phyloP scores from a whole-genome alignment of 2,888 invertebrate genomes.

The Diarsia rubi region DNA sequence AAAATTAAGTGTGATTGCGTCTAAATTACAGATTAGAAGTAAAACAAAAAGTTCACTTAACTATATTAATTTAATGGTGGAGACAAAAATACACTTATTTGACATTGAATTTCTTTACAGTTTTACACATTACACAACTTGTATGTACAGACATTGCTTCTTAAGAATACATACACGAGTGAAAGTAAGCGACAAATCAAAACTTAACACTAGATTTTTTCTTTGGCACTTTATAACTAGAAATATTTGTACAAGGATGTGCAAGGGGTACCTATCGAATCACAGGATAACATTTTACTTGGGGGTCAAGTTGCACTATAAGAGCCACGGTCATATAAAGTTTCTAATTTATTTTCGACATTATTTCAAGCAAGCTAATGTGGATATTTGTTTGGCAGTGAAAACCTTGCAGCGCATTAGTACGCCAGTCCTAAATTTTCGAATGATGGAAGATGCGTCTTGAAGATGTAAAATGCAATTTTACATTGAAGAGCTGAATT shows the following conservation, averaged over 20 bases:
- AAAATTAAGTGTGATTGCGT: neutral
- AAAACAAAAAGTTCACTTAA: conserved; percentile 44
- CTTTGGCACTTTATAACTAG: conserved; percentile 68
- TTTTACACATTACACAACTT: conserved; percentile 62
- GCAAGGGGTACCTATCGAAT: conserved; percentile 16
- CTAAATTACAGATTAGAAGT: conserved; percentile 27
- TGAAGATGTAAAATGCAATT: conserved; percentile 1
- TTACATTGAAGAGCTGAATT: conserved; percentile 42
- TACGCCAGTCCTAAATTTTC: neutral
- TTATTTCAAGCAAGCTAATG: neutral
- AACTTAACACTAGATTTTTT: conserved; percentile 37
- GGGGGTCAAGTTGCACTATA: neutral
- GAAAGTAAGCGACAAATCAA: conserved; percentile 39
- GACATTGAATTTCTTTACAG: conserved; percentile 60
- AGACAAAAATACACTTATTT: conserved; percentile 69
- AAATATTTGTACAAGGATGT: conserved; percentile 40
- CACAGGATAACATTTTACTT: neutral
- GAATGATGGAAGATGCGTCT: neutral
- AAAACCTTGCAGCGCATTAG: neutral
- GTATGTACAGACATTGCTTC: conserved; percentile 57
- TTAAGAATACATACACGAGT: conserved; percentile 42
- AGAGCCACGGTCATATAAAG: conserved; percentile 10
- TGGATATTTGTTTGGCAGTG: conserved; percentile 2
- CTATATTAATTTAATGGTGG: conserved; percentile 68
- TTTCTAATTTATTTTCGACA: neutral